Evolutionary conservation across 2,113 vertebrate species (phyloP), one percentile per base, ranked within the genome.

Genomic region (Petrocephalus zakoni): DNA sequence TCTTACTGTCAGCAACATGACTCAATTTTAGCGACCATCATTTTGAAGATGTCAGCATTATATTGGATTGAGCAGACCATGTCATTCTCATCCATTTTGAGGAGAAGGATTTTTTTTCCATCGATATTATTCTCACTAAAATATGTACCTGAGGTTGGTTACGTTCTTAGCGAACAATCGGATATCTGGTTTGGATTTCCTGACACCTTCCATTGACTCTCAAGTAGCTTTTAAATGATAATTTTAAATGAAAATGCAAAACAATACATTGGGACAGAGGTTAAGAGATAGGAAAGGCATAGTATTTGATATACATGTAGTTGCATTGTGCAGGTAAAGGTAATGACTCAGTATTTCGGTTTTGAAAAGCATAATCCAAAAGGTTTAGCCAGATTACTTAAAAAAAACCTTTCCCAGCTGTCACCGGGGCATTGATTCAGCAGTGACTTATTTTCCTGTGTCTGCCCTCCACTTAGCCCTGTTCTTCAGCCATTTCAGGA

Each of bases 51-150:
- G 49, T 86, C 52, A 53, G 49, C 13, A 55, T 86, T 86, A n/a
- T 37, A 86, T 56, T 86, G 84, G 51, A 53, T 56, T 53, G 52
- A 86, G 56, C n/a, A 52, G 84, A 86, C 84, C 52, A 37, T 55
- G 29, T 84, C 82, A 52, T 84, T 84, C 52, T 84, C 82, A 84
- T 52, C 46, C 84, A 55, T 19, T 86, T 37, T 86, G 25, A 55
- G 51, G 51, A 51, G 52, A 55, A 37, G 52, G 46, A 19, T 53
- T 86, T 0, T 42, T 81, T 25, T 49, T 42, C 11, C 42, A 83
- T 46, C 21, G n/a, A 49, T 86, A 25, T 29, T 7, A 8, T 86
- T 86, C 55, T 86, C 29, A 29, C 82, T 25, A 13, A 53, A 37
- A 34, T 29, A n/a, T 86, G 6, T 86, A 86, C 52, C 56, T 55